Evolutionary conservation across 35 echinoderm and acorn worm species (phyloP), one percentile per base, ranked within the genome.

Genomic region (Ophiothrix spiculata): DNA sequence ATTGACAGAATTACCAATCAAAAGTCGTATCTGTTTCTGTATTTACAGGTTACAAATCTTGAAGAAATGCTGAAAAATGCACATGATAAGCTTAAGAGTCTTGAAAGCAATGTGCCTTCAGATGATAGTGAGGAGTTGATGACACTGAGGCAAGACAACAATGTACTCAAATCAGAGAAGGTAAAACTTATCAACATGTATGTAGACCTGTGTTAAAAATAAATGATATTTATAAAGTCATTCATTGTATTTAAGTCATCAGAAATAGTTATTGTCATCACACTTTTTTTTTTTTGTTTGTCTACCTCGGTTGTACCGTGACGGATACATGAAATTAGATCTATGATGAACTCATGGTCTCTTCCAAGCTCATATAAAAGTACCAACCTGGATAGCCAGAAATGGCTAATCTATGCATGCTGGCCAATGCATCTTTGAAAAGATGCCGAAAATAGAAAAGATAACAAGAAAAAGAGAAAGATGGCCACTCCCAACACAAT

Each of bases 81-180:
- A 36, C 45, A 64, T 60, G 63, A 64, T 23, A 69, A 84, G 36
- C 46, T 69, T 0, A 69, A 37, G 8, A 64, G 49, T 23, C 42
- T 84, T 14, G 81, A 84, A 37, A 31, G 54, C 34, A 56, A 35
- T 14, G 33, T 54, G 54, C 80, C 42, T 64, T 37, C 17, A 29
- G 35, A 84, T 54, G 39, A 84, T n/a, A 60, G 39, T 36, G 81
- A 84, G 49, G 46, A 84, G 16, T 60, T 84, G 23, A 16, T 64
- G 46, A 21, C 32, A 23, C 56, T 69, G 4, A 54, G 63, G 17
- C 49, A 84, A 31, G 31, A 63, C 29, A 31, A 35, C 45, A 37
- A 54, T 33, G 39, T 60, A 21, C 35, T 56, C 81, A 84, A 84
- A 34, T 84, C 81, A 34, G 56, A 60, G 12, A 84, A 84, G 56